Conservation (phyloP, 2,797 vertebrate genomes). For the Hoplostethus mediterraneus region DNA sequence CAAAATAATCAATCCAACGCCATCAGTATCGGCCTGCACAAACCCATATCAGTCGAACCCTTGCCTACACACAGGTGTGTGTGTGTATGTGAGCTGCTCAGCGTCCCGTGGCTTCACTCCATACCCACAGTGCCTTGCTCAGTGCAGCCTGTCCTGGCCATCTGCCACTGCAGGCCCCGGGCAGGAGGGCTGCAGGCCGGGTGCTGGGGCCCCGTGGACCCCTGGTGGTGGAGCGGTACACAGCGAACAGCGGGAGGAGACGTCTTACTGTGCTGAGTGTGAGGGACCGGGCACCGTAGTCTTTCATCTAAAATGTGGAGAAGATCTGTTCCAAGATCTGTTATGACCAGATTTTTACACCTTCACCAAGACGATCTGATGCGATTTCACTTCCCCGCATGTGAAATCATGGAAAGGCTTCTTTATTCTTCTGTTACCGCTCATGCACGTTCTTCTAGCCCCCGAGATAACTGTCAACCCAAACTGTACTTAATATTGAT, state of each 20-base stretch:
- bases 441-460: constrained; percentile 2
- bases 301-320: background rate
- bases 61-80: constrained; percentile 32
- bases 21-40: constrained; percentile 15
- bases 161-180: constrained; percentile 75
- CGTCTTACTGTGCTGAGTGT: constrained; percentile 32
- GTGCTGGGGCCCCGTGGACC: constrained; percentile 29
- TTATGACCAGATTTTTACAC: no score
- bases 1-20: constrained; percentile 17
- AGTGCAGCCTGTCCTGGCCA: constrained; percentile 77
- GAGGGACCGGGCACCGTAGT: background rate
- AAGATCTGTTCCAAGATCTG: no score
- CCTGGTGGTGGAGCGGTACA: constrained; percentile 38
- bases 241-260: constrained; percentile 35
- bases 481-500: constrained; percentile 62
- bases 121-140: constrained; percentile 67
- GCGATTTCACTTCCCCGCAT: background rate
- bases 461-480: constrained; percentile 57
- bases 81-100: constrained; percentile 43
- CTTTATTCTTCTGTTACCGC: background rate
- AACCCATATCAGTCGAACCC: background rate
- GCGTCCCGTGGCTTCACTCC: constrained; percentile 57
- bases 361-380: background rate
- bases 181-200: constrained; percentile 60
- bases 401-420: background rate